Base-by-base conservation (phyloP, 2,797 vertebrate species). In the Scolopax rusticola region DNA sequence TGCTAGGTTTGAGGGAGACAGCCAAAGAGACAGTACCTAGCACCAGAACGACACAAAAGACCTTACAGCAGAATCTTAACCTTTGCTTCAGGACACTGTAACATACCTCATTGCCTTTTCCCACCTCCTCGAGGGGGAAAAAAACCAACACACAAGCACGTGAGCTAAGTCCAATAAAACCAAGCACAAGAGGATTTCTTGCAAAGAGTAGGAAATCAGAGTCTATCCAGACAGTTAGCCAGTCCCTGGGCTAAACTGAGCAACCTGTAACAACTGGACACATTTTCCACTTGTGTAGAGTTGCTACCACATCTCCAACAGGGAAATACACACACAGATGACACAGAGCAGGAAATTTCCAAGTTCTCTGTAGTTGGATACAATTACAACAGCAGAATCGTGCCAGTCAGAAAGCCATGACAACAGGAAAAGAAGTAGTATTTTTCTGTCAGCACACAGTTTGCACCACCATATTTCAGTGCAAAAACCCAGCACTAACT, bases 1-100 rank as follows among this genome's bases (percentile, higher is more conserved):
- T 32, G 80, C 69, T 84, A 88, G 80, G 75, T 81, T 15, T 81
- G 79, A 80, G 74, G 84, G 74, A 87, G 69, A 75, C 36, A 60
- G 74, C 74, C 88, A 94, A n/a, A 90, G 73, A 90, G 74, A 80
- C 57, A 88, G 63, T 41, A 91, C 74, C 88, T 65, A 59, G 75
- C 74, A 88, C 80, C 92, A 14, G 43, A 77, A 89, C 9, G 6
- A 73, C 23, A 85, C 38, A 41, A 25, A 24, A 74, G 40, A 74
- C 67, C 86, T 73, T 38, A 40, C 27, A 69, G 89, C 33, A 92
- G 67, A 53, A 48, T 83, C 77, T 47, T 73, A 68, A 50, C 54
- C 71, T 64, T 17, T 47, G 76, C 60, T 82, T 82, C 76, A 85
- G 76, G 85, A 77, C 54, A 33, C 63, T 8, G 6, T 21, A 36